phyloP scores from a whole-genome alignment of 2,797 vertebrate species.

The Zalophus californianus region DNA sequence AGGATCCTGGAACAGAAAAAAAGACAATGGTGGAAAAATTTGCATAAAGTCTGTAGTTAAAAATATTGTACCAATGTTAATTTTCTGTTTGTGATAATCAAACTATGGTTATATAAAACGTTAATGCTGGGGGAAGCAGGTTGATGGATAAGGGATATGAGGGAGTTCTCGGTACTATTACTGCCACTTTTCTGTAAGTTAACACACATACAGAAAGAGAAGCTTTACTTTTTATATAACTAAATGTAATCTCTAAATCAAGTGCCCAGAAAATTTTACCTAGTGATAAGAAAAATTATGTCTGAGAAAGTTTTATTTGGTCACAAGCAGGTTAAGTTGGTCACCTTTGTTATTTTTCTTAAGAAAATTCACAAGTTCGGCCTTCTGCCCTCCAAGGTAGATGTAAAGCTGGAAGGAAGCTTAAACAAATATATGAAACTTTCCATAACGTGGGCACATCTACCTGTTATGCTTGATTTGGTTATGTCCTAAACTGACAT shows the following conservation, averaged over 20 bases:
- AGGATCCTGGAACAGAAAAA: conserved; percentile 30
- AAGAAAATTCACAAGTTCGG: neutral
- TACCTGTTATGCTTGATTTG: conserved; percentile 15
- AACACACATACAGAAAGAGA: neutral
- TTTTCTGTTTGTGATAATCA: conserved; percentile 14
- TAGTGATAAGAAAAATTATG: conserved; percentile 27
- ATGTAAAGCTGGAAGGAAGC: neutral
- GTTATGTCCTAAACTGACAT: neutral
- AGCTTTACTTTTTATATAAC: conserved; percentile 10
- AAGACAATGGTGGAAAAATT: neutral
- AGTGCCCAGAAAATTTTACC: neutral
- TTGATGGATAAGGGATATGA: neutral
- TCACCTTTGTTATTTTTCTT: conserved; percentile 38
- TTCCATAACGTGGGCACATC: neutral
- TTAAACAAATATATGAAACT: neutral
- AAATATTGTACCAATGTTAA: conserved; percentile 24
- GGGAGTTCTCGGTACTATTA: neutral
- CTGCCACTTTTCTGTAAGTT: conserved; percentile 26
- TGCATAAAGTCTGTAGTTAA: neutral
- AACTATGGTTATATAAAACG: conserved; percentile 29
- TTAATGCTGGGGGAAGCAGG: neutral
- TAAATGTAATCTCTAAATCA: conserved; percentile 35
- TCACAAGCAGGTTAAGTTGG: neutral
- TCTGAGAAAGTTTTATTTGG: conserved; percentile 25
- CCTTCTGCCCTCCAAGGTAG: neutral